Base-by-base conservation (phyloP, 1,140 invertebrate species). In the Andrena cerasifolii region DNA sequence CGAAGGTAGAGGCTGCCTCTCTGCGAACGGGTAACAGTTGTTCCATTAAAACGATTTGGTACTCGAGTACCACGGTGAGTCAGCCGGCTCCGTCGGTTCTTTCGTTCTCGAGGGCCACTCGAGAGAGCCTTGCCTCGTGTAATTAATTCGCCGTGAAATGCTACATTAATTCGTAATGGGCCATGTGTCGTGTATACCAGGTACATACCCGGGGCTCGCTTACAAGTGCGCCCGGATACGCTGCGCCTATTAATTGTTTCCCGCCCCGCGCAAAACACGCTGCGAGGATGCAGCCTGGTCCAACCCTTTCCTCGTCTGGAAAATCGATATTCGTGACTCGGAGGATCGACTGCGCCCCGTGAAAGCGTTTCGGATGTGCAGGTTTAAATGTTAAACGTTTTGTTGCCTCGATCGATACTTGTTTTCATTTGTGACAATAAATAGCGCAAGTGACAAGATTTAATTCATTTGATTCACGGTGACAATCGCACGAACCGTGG, bases 41-140 rank as follows among this genome's bases (percentile, higher is more conserved):
- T 91, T 91, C 89, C 88, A 89, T 90, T 91, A 91, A 90, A 91
- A 87, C 86, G 90, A 89, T 90, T 89, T 90, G 87, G 83, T 86
- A 82, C 88, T 89, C 86, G 86, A 83, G 85, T 84, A 81, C 77
- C 79, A 76, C 77, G 86, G 85, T 89, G 90, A 90, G 87, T 91
- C 90, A 91, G 86, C 87, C 66, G 81, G 83, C 73, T 85, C 82
- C 74, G 80, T 68, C 72, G 71, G 77, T 73, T 86, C 80, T 80
- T 79, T 79, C 79, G 67, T 77, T 70, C 77, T 67, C 74, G 84
- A 89, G 87, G 86, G 58, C 86, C 88, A 88, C 90, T 89, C 85
- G 87, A 89, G 84, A 87, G 78, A 78, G 58, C 79, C 82, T 84
- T 84, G 86, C 84, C 80, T 74, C 80, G 86, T 87, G 88, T 90